Evolutionary conservation across 2,113 vertebrate genomes (phyloP), one percentile per base, ranked within the genome.

Genomic region (Phrynosoma platyrhinos): DNA sequence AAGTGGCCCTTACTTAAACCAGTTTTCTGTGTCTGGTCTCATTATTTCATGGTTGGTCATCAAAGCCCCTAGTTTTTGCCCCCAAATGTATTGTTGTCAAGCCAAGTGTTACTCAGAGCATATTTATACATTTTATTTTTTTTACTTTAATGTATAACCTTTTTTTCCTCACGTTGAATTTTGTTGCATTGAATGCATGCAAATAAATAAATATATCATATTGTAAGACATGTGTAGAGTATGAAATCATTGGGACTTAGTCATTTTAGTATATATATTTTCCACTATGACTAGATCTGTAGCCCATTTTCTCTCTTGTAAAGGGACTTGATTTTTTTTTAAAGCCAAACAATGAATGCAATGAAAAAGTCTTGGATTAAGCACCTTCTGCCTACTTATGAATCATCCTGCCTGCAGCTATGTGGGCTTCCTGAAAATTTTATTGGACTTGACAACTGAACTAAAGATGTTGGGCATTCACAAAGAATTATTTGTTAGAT

Each of bases 381-480:
- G 30, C 23, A 14, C n/a, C 42, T 69, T 69, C 76, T 79, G 42
- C 25, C 27, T 32, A 13, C 20, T 32, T 20, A 21, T 86, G 76
- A 72, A 47, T 84, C 82, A 72, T 53, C 42, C 76, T 79, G 64
- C 42, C 77, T n/a, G 52, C 64, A 86, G 76, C 30, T 79, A 25
- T 79, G 40, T 68, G 18, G n/a, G 64, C 18, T 53, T 68, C 66
- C 64, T 86, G 42, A 10, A 69, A 69, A 4, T 9, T 32, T 69
- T 42, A 42, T 86, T 86, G 30, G 42, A 71, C 79, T 27, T 53
- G 62, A 71, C 85, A 79, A 68, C n/a, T 66, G 62, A 53, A 53
- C 47, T 79, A 32, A 69, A 69, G 76, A 69, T 71, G 21, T 53
- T 36, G 64, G 47, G 30, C 68, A 69, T 32, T 72, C 9, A 36